Conservation (phyloP, 2,797 vertebrate species). For the Moxostoma hubbsi region DNA sequence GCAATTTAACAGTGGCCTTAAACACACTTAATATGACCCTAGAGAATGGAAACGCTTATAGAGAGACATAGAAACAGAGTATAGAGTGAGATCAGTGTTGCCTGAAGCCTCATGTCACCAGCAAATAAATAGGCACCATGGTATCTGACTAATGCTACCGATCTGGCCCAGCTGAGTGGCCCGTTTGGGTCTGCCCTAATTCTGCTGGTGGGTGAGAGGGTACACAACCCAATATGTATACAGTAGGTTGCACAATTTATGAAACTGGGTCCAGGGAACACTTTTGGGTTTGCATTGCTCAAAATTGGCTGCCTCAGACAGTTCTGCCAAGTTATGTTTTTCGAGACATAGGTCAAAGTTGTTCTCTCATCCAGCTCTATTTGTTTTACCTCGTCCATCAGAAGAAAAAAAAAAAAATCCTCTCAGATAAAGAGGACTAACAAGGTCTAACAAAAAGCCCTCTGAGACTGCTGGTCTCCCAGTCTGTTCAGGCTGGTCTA, state of each 20-base stretch:
- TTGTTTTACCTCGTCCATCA: conserved; percentile 4
- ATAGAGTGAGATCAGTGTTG: conserved; percentile 42
- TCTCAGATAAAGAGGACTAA: background rate
- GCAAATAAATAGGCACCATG: conserved; percentile 51
- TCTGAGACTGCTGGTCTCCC: too few species aligned
- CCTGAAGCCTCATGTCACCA: conserved; percentile 34
- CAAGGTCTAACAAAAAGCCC: background rate
- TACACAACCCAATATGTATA: conserved; percentile 21
- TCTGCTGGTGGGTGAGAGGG: conserved; percentile 19
- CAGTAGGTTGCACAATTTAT: conserved; percentile 26
- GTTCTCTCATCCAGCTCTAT: background rate
- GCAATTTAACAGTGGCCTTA: conserved; percentile 54
- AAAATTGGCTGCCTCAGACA: background rate
- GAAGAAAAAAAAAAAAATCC: background rate
- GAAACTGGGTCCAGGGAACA: conserved; percentile 25
- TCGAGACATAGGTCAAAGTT: background rate
- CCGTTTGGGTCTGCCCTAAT: conserved; percentile 43
- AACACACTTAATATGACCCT: conserved; percentile 59
- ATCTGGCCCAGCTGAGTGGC: conserved; percentile 17
- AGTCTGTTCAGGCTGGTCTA: too few species aligned
- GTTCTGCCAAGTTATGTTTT: conserved; percentile 37
- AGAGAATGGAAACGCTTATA: conserved; percentile 42
- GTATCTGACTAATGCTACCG: conserved; percentile 41
- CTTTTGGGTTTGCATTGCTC: background rate
- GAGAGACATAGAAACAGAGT: conserved; percentile 39